Base-by-base conservation (phyloP, 1,140 invertebrate genomes). In the Mercenaria mercenaria region DNA sequence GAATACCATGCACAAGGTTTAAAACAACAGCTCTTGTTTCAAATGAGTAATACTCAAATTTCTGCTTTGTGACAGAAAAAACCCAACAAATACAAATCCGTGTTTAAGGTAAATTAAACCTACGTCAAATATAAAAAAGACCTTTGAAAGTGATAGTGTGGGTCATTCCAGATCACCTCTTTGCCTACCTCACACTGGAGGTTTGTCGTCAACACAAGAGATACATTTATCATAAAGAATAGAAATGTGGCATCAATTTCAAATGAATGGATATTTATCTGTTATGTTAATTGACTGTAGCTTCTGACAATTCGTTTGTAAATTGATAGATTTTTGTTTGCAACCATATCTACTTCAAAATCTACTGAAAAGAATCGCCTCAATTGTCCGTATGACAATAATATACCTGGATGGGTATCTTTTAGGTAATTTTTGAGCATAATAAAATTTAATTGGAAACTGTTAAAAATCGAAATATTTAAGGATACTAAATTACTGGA, bases 241-340 rank as follows among this genome's bases (percentile, higher is more conserved):
- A 52, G 43, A 79, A 56, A 26, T 32, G 50, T 56, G 76, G 47
- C 76, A 79, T 79, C 76, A 56, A 56, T 79, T 79, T 79, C 47
- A 79, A 79, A 52, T 79, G 76, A 79, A 79, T 59, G 47, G 50
- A 56, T 79, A 52, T 79, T 76, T 52, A 79, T 56, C 76, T 79
- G 37, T 79, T 59, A 79, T 79, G 76, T 59, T 79, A 79, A 79
- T 79, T 79, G 76, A 56, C 32, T 39, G n/a, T 34, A 79, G 56
- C 29, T 56, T 79, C 76, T 32, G 43, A 79, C 47, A 59, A 59
- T 79, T 79, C 47, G 47, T 79, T 79, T 79, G 76, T 79, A 79
- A 79, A 52, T 56, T 79, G 76, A 79, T 79, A 79, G 47, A 79
- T 52, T 39, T 79, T 13, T 32, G 47, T 79, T 52, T 79, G 76